Evolutionary conservation across 1,140 invertebrate species (phyloP).

Genomic region (Eciton burchellii): DNA sequence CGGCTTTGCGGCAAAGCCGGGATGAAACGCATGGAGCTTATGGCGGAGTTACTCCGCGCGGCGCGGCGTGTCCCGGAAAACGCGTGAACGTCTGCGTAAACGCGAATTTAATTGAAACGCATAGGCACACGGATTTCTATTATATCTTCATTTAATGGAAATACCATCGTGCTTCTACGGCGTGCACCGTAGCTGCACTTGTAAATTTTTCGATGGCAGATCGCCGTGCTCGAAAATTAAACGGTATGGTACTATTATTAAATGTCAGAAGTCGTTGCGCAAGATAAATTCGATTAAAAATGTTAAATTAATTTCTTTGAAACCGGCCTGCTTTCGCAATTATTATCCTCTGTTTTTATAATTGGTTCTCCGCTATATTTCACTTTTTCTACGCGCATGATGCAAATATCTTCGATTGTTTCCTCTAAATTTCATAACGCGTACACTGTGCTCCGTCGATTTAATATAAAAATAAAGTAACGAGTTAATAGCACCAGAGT

Average conservation of each 20-base stretch:
- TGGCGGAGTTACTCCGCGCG: conserved; percentile 12
- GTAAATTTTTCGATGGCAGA: too few relatives aligned
- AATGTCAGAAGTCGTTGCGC: neutral
- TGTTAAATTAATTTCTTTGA: conserved; percentile 13
- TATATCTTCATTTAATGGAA: conserved; percentile 39
- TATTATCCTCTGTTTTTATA: neutral
- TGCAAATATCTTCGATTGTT: too few relatives aligned
- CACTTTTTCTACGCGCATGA: too few relatives aligned
- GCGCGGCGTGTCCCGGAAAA: conserved; percentile 1
- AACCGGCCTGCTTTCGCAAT: neutral
- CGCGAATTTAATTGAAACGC: conserved; percentile 47
- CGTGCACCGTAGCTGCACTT: neutral
- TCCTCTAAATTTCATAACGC: too few relatives aligned
- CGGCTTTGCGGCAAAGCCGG: conserved; percentile 24
- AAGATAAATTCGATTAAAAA: neutral
- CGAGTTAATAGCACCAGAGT: neutral
- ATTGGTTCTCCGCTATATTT: too few relatives aligned
- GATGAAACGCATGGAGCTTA: conserved; percentile 42
- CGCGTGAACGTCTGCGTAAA: conserved; percentile 38
- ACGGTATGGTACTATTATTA: neutral
- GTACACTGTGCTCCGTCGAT: too few relatives aligned
- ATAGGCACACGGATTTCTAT: conserved; percentile 30
- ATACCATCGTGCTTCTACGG: neutral
- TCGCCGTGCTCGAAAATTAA: too few relatives aligned
- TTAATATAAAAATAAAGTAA: neutral